Conservation (phyloP, 2,797 vertebrate species). For the Scyliorhinus canicula region DNA sequence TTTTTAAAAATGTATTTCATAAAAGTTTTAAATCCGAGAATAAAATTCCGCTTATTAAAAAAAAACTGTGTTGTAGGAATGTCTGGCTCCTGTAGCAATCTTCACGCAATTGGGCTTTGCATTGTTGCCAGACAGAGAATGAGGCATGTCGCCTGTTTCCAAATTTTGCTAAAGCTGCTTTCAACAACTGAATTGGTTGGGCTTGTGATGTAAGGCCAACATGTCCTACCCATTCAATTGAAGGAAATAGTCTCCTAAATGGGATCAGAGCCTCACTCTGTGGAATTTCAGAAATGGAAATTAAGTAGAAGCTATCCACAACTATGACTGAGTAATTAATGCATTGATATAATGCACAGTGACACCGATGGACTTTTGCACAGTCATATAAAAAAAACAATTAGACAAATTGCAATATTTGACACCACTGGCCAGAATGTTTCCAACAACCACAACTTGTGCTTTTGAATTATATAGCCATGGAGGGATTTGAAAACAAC, state of each 20-base stretch:
- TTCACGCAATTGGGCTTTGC: background rate
- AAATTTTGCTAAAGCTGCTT: background rate
- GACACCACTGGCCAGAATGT: too few species aligned
- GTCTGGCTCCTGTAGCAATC: background rate
- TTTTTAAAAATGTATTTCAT: background rate
- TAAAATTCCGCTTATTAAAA: background rate
- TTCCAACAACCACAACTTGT: background rate
- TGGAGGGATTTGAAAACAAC: background rate
- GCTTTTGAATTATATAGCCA: background rate
- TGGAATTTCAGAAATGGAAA: background rate
- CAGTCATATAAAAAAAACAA: background rate
- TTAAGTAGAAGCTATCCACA: background rate
- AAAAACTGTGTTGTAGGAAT: background rate
- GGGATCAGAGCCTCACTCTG: background rate
- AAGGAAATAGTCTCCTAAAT: background rate
- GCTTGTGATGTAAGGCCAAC: background rate
- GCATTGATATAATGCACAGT: background rate
- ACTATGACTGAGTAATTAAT: too few species aligned
- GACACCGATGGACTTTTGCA: background rate
- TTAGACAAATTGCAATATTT: background rate
- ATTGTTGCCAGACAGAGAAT: background rate
- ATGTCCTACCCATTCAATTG: background rate
- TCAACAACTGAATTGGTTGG: background rate
- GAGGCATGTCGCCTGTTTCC: background rate
- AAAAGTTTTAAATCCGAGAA: background rate